Conservation (phyloP, 2,888 invertebrate species). For the Iselma pallidipennis region DNA sequence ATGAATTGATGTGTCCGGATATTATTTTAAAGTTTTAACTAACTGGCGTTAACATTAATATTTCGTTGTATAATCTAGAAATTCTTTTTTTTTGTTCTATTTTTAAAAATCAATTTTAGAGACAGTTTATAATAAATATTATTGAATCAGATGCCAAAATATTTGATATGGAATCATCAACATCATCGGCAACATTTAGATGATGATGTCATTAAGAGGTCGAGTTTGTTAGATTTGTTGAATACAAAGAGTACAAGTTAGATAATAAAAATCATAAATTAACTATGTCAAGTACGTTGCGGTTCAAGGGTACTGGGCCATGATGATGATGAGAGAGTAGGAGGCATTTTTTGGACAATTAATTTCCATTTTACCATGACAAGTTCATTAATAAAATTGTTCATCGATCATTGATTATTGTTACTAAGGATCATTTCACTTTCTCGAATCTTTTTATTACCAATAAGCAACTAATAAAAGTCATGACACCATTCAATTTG, state of each 20-base stretch:
- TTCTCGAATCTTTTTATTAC: too few relatives aligned
- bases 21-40: too few relatives aligned
- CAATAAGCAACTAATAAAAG: conserved; percentile 21
- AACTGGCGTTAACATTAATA: too few relatives aligned
- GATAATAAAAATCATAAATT: too few relatives aligned
- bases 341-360: background rate
- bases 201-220: conserved; percentile 35
- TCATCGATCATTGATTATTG: too few relatives aligned
- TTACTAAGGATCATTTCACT: too few relatives aligned
- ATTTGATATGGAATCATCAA: conserved; percentile 33
- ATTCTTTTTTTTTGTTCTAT: too few relatives aligned
- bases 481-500: background rate
- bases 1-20: background rate
- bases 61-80: too few relatives aligned
- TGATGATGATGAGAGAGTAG: background rate
- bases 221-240: too few relatives aligned
- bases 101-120: background rate
- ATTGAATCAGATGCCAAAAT: conserved; percentile 28
- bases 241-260: background rate
- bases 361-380: too few relatives aligned
- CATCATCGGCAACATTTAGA: conserved; percentile 31
- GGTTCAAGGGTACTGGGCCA: background rate
- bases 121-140: background rate
- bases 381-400: too few relatives aligned
- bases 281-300: background rate